phyloP scores from a whole-genome alignment of 2,888 invertebrate genomes.

The Tipula unca region DNA sequence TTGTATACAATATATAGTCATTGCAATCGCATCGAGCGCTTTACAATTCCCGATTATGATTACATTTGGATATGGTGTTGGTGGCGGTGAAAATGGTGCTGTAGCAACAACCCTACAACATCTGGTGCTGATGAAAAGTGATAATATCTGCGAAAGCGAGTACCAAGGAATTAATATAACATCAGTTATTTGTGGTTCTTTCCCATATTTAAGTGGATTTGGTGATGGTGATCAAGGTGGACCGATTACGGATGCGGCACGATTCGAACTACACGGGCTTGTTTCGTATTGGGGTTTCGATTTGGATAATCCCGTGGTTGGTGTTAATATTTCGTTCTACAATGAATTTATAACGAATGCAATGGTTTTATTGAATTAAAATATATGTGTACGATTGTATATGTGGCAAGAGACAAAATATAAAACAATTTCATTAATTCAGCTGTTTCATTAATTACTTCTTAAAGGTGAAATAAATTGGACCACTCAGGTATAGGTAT shows the following conservation, averaged over 20 bases:
- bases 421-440: too few species aligned
- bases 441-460: too few species aligned
- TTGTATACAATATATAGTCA: neutral
- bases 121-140: neutral
- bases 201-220: neutral
- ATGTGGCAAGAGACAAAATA: too few species aligned
- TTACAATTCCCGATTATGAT: neutral
- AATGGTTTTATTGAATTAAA: neutral
- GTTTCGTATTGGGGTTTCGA: neutral
- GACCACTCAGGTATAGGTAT: too few species aligned
- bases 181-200: neutral
- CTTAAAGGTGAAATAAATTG: too few species aligned
- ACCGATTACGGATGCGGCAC: neutral
- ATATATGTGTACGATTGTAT: too few species aligned
- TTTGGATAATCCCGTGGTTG: neutral
- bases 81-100: neutral
- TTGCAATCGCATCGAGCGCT: neutral
- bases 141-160: neutral
- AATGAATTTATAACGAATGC: neutral
- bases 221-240: slow-evolving; percentile 9
- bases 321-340: neutral
- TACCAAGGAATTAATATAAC: neutral
- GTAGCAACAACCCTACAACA: neutral
- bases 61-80: neutral
- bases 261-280: neutral